Evolutionary conservation across 2,797 vertebrate genomes (phyloP).

Genomic region (Coluber constrictor): DNA sequence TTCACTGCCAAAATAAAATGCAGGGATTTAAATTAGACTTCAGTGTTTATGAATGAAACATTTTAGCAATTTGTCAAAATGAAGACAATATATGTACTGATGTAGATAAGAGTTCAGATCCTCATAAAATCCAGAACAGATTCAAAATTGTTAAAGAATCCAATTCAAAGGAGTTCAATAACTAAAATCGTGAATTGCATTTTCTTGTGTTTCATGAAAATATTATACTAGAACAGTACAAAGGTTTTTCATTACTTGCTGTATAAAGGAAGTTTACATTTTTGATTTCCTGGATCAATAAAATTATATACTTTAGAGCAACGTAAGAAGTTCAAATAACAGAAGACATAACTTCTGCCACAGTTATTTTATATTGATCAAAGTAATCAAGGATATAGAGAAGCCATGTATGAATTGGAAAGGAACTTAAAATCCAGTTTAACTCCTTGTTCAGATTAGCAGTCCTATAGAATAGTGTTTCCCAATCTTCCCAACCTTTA

Average conservation of each 20-base stretch:
- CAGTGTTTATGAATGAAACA: constrained; percentile 7
- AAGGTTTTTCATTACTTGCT: background rate
- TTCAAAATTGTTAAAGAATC: background rate
- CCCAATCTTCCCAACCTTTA: background rate
- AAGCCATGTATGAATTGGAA: background rate
- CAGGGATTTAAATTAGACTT: constrained; percentile 38
- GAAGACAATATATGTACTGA: background rate
- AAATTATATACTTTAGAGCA: background rate
- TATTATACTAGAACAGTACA: background rate
- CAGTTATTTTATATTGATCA: background rate
- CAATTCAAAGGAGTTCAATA: background rate
- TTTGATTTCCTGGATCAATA: background rate
- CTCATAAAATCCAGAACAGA: background rate
- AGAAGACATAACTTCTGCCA: background rate
- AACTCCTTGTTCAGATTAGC: background rate
- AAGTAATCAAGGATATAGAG: background rate
- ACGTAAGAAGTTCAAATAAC: background rate
- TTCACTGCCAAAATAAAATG: constrained; percentile 80
- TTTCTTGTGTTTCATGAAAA: background rate
- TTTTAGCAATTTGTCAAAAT: constrained; percentile 7
- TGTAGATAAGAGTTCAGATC: background rate
- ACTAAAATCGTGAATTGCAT: background rate
- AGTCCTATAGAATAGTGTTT: background rate
- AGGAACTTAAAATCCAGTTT: background rate
- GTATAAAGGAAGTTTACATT: background rate